A percentile compares a stretch with the other conserved stretches of the same genome.
Evolutionary conservation across 2,797 vertebrate genomes (phyloP).

Genomic region (Labeo calbasu): DNA sequence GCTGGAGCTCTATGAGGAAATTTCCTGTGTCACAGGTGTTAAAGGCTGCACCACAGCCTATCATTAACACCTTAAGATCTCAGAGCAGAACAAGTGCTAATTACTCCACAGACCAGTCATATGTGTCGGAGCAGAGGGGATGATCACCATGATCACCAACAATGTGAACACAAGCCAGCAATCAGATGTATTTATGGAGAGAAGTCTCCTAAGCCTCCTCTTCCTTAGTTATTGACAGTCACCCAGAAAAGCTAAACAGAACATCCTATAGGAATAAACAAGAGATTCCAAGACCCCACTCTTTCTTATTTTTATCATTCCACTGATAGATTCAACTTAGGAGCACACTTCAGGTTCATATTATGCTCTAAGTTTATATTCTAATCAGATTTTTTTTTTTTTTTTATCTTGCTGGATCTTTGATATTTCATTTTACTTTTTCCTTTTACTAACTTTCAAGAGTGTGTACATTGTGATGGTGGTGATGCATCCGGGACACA

Average conservation of each 20-base stretch:
- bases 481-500: too few relatives aligned
- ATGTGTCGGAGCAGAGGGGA: background rate
- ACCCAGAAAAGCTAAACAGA: too few relatives aligned
- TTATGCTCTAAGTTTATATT: too few relatives aligned
- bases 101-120: conserved; percentile 75
- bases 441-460: background rate
- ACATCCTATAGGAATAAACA: too few relatives aligned
- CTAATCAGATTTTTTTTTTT: background rate
- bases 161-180: background rate
- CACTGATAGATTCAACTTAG: too few relatives aligned
- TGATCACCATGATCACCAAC: background rate
- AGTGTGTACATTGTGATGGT: background rate
- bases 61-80: conserved; percentile 84
- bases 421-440: background rate
- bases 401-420: background rate
- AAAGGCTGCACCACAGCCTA: conserved; percentile 75
- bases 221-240: background rate
- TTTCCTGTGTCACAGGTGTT: conserved; percentile 80
- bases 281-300: too few relatives aligned
- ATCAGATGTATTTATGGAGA: background rate
- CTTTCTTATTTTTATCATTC: too few relatives aligned
- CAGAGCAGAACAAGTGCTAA: conserved; percentile 76
- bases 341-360: too few relatives aligned
- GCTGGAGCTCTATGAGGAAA: conserved; percentile 62
- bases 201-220: background rate